Evolutionary conservation across 1,140 invertebrate species (phyloP), one percentile per base, ranked within the genome.

Genomic region (Bombus superbus): DNA sequence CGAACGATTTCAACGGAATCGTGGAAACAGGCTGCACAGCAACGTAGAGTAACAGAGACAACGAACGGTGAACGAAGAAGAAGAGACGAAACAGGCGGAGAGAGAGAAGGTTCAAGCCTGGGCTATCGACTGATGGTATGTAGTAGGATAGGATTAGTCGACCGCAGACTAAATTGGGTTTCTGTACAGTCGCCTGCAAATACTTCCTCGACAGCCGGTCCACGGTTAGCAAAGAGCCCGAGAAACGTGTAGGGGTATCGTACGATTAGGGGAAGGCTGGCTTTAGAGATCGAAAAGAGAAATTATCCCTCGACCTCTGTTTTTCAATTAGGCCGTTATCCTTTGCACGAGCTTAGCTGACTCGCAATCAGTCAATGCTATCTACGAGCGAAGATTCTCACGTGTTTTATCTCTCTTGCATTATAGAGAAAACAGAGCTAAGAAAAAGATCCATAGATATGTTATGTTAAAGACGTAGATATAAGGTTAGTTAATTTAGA

Each of bases 131-230:
- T 94, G 94, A 94, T 93, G 92, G 93, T 93, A 93, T 94, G 92
- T 94, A 93, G 92, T 91, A 92, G 93, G 91, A 93, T 94, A 92
- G 94, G 94, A 95, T 95, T 95, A 95, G 94, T 94, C 92, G 92
- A 95, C 94, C 94, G 89, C 94, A 94, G 92, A 93, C 93, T 93
- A 94, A 94, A 94, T 94, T 94, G 94, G 91, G 93, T 94, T 94
- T 94, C 93, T 92, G 93, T 94, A 93, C 90, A 94, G 93, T 93
- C 90, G 89, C 90, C 90, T 90, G 92, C 92, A 94, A 94, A 94
- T 93, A 92, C 92, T 94, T 94, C 91, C 88, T 81, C 92, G 89
- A 91, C 90, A 91, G 90, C 90, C 92, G 91, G 88, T 87, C 44
- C 74, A 68, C 76, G 83, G 69, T 47, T 44, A 62, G 59, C 59